A percentile compares a stretch with the other conserved stretches of the same genome.
Conservation (phyloP, 2,888 invertebrate species). For the Dysmachus trigonus region DNA sequence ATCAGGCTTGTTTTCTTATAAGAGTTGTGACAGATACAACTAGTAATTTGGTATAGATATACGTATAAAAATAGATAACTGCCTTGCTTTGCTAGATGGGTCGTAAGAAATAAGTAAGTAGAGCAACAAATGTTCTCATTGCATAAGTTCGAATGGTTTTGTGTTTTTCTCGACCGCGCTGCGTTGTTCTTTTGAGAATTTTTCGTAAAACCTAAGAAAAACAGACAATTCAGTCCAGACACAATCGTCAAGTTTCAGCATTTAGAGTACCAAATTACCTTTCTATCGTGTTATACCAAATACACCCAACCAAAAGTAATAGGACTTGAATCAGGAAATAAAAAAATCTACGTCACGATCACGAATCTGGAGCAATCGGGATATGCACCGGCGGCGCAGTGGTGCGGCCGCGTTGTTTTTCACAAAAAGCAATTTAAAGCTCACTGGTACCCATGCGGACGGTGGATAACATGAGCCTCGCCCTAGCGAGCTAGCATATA, state of each 20-base stretch:
- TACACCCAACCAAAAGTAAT: neutral
- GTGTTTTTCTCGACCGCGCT: neutral
- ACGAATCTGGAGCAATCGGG: slow-evolving; percentile 5
- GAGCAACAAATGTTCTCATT: neutral
- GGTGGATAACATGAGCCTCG: neutral
- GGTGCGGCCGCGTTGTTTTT: neutral
- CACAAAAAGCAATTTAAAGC: neutral
- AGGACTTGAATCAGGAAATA: neutral
- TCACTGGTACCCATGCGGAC: neutral
- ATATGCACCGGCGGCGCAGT: neutral
- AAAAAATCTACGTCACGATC: slow-evolving; percentile 16
- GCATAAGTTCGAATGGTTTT: neutral
- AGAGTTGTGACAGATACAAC: too few species aligned
- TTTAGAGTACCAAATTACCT: neutral
- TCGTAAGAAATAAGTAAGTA: neutral
- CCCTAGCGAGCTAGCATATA: neutral
- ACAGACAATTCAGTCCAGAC: neutral
- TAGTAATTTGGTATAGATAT: too few species aligned
- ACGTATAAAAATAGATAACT: too few species aligned
- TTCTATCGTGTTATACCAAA: neutral
- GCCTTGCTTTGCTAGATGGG: too few species aligned
- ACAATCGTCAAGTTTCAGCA: neutral
- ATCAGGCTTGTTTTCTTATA: neutral
- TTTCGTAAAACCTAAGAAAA: neutral
- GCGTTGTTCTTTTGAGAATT: neutral